Evolutionary conservation across 2,797 vertebrate genomes (phyloP).

Genomic region (Gorsachius magnificus): DNA sequence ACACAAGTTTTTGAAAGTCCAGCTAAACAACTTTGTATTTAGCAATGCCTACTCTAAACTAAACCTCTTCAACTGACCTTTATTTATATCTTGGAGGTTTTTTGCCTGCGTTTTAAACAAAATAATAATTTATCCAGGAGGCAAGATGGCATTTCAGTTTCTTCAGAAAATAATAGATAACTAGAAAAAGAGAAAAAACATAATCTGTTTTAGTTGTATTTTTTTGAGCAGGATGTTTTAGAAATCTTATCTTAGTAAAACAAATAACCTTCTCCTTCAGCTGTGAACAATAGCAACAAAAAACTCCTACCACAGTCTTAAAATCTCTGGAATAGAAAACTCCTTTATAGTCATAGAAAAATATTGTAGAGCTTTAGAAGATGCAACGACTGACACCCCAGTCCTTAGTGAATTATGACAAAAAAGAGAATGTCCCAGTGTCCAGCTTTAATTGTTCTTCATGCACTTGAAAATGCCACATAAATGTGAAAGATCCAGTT

Average conservation of each 20-base stretch:
- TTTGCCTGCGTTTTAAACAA: slow-evolving; percentile 24
- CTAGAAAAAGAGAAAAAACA: slow-evolving; percentile 41
- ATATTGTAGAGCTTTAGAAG: neutral
- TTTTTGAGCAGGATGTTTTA: slow-evolving; percentile 24
- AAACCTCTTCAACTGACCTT: slow-evolving; percentile 15
- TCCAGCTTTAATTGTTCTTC: slow-evolving; percentile 52
- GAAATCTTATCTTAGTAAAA: slow-evolving; percentile 71
- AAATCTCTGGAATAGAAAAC: slow-evolving; percentile 24
- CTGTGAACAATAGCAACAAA: slow-evolving; percentile 44
- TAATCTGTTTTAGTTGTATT: slow-evolving; percentile 15
- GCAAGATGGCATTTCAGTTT: slow-evolving; percentile 65
- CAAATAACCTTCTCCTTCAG: slow-evolving; percentile 66
- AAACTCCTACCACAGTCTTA: slow-evolving; percentile 4
- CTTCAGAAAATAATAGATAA: slow-evolving; percentile 59
- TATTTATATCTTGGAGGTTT: slow-evolving; percentile 39
- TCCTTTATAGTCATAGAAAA: slow-evolving; percentile 11
- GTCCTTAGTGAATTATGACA: neutral
- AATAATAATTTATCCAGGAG: slow-evolving; percentile 57
- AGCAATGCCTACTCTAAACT: neutral
- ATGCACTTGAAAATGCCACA: slow-evolving; percentile 42
- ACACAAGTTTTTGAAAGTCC: neutral
- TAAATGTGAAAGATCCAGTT: slow-evolving; percentile 47
- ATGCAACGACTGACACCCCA: neutral
- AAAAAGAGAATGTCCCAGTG: neutral
- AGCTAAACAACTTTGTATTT: neutral